Percentiles rank a stretch among this genome's conserved stretches.
Evolutionary conservation across 2,797 vertebrate genomes (phyloP).

Genomic region (Paratrypauchen microcephalus): DNA sequence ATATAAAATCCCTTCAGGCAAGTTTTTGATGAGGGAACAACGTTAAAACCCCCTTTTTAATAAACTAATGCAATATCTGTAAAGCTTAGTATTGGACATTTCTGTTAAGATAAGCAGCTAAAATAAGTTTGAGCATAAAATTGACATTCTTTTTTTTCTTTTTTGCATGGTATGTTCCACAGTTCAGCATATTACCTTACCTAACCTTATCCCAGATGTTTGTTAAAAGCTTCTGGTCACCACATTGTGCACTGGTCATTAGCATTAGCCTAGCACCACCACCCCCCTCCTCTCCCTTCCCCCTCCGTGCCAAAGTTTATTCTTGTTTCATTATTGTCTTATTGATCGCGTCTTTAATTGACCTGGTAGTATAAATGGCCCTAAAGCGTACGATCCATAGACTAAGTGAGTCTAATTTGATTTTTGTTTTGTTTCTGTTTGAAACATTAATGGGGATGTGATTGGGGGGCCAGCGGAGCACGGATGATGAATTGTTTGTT

Average conservation of each 20-base stretch:
- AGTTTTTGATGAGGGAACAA: no score
- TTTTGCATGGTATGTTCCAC: neutral
- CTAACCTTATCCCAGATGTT: no score
- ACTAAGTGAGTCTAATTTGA: constrained; percentile 64
- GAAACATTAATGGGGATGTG: constrained; percentile 71
- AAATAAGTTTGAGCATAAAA: no score
- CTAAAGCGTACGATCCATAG: constrained; percentile 69
- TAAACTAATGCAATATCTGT: no score
- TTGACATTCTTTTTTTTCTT: neutral
- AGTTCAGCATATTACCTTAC: no score
- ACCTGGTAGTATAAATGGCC: constrained; percentile 68
- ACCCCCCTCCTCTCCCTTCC: constrained; percentile 26
- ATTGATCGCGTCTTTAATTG: constrained; percentile 71
- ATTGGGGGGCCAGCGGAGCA: constrained; percentile 59
- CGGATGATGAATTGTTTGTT: constrained; percentile 72
- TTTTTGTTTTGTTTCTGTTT: constrained; percentile 66
- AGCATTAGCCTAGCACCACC: constrained; percentile 14
- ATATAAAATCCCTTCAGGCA: no score
- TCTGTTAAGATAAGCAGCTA: no score
- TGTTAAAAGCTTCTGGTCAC: neutral
- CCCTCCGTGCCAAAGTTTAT: constrained; percentile 44
- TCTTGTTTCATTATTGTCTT: constrained; percentile 68
- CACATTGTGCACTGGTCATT: constrained; percentile 2
- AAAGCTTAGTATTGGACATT: no score
- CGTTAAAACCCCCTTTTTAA: no score